Base-by-base conservation (phyloP, 64 coral and sea anemone genomes). In the Porites lutea region DNA sequence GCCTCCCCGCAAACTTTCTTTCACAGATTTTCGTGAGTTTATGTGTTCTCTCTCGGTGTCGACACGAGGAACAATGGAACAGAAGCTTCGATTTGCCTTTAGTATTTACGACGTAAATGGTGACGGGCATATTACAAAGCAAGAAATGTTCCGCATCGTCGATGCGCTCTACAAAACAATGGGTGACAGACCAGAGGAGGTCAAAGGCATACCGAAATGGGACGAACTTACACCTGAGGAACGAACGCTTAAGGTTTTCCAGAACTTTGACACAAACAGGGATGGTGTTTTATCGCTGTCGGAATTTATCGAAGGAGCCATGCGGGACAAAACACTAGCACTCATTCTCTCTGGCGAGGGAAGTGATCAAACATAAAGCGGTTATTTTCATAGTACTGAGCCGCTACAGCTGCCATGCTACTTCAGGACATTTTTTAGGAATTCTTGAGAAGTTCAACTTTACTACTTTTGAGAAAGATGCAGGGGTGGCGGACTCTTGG, bases 101-200 rank as follows among this genome's bases (percentile, higher is more conserved):
- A 99, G 94, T 48, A 95, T 99, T 83, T 99, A 99, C 27, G 97
- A 99, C 67, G 88, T 99, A 6, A 95, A 99, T 75, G 97, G 97
- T 1, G 94, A 99, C 63, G 97, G 97, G 4, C 89, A 85, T 79
- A 99, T 99, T 49, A 99, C 97, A 11, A 99, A 95, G 67, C 94
- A 94, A 48, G 97, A 99, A 67, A 99, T 99, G 97, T 95, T 92
- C 48, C 85, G 94, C 46, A 99, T 99, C 62, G 97, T 99, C 16
- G 94, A 96, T 43, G 94, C 97, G 3, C 63, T 99, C 6, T 97
- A 97, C 81, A 89, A 88, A 72, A 94, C 95, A 14, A 92, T 92
- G 74, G 90, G 97, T 2, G 94, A 99, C 43, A 92, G 88, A 48
- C 91, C 91, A 13, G 87, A 87, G 9, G 86, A 89, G 12, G 74